Percentiles rank a stretch among this genome's conserved stretches.
Evolutionary conservation across 1,140 invertebrate species (phyloP).

Genomic region (Cotesia chilonis): DNA sequence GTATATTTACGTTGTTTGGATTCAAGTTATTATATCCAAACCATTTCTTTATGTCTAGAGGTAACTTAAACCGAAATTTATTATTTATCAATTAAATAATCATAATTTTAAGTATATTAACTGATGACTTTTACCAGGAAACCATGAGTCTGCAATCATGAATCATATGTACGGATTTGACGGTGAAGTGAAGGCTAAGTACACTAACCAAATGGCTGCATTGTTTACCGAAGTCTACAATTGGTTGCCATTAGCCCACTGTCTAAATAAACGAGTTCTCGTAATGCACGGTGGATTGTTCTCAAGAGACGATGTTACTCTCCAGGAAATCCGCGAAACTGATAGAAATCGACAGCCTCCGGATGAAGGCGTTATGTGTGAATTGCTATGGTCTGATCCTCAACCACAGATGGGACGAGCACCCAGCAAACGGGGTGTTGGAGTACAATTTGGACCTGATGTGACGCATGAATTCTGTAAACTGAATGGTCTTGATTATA

Average conservation of each 20-base stretch:
- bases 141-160: conserved; percentile 98
- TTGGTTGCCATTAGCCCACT: conserved; percentile 95
- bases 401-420: conserved; percentile 86
- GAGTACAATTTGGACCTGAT: conserved; percentile 98
- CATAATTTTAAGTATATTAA: background rate
- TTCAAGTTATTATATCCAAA: conserved; percentile 97
- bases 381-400: conserved; percentile 98
- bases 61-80: conserved; percentile 66
- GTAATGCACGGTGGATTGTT: conserved; percentile 97
- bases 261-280: conserved; percentile 90
- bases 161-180: conserved; percentile 99
- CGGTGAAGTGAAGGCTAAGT: conserved; percentile 97
- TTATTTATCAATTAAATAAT: background rate
- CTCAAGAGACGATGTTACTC: conserved; percentile 85
- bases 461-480: conserved; percentile 89
- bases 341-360: conserved; percentile 96
- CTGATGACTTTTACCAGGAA: conserved; percentile 71
- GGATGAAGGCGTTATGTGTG: conserved; percentile 96
- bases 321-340: conserved; percentile 89
- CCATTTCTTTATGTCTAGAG: conserved; percentile 97
- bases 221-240: conserved; percentile 99
- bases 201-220: conserved; percentile 91
- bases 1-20: conserved; percentile 97
- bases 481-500: conserved; percentile 89
- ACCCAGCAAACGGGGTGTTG: conserved; percentile 96